Percentiles rank a stretch among this genome's conserved stretches.
These are phyloP conservation scores for Diorhabda carinulata DNA, from an alignment of 1,140 invertebrate species.

Conservation along the genomic window DNA sequence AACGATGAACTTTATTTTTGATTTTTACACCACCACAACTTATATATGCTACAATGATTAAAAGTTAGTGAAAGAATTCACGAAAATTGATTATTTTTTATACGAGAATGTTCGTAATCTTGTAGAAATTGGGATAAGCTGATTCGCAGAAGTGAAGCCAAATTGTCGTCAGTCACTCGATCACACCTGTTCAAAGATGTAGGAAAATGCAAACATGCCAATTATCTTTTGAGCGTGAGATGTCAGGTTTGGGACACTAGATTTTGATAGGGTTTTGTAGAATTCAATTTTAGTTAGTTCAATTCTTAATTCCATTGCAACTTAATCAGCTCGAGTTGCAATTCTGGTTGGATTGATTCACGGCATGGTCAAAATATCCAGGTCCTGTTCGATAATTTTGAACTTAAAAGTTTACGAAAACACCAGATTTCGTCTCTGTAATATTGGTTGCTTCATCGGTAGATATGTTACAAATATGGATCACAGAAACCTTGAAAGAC, in stretches of 20 bases:
- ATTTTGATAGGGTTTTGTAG: slow-evolving; percentile 4
- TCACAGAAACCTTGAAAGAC: too few relatives aligned
- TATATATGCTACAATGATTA: slow-evolving; percentile 8
- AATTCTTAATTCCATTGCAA: background rate
- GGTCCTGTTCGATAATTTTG: too few relatives aligned
- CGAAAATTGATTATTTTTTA: background rate
- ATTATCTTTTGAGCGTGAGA: slow-evolving; percentile 5
- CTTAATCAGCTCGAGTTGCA: slow-evolving; percentile 4
- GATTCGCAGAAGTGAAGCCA: slow-evolving; percentile 4
- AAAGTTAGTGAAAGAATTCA: background rate
- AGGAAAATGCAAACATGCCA: slow-evolving; percentile 5
- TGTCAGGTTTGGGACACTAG: slow-evolving; percentile 6
- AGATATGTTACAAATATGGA: too few relatives aligned
- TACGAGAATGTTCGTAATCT: slow-evolving; percentile 7
- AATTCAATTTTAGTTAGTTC: slow-evolving; percentile 10
- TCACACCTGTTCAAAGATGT: slow-evolving; percentile 5
- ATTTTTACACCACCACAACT: slow-evolving; percentile 9
- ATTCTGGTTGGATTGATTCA: slow-evolving; percentile 7
- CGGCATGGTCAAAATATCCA: too few relatives aligned
- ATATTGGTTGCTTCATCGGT: too few relatives aligned
- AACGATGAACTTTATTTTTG: slow-evolving; percentile 9
- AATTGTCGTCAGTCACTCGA: slow-evolving; percentile 2
- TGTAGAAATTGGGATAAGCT: slow-evolving; percentile 4
- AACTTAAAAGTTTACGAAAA: too few relatives aligned
- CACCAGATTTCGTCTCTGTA: too few relatives aligned